These are phyloP conservation scores for Euglossa dilemma DNA, from an alignment of 1,140 invertebrate species.

Conservation along the genomic window DNA sequence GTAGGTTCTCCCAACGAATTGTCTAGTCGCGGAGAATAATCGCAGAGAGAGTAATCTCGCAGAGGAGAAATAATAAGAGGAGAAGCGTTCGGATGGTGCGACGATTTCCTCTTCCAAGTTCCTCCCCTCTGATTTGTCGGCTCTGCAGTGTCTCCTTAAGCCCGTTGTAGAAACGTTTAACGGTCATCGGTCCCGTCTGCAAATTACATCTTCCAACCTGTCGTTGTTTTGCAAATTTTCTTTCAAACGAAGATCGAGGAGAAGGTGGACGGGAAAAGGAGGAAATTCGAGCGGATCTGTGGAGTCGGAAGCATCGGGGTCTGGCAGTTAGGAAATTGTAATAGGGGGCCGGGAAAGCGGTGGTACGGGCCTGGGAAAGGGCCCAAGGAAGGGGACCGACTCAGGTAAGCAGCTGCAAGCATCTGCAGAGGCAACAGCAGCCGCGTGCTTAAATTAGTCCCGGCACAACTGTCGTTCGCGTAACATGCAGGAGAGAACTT, in stretches of 20 bases:
- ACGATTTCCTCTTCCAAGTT: slow-evolving; percentile 31
- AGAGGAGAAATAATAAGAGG: not conserved
- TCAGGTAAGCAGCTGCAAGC: slow-evolving; percentile 80
- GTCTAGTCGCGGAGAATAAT: not conserved
- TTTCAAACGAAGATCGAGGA: accelerated
- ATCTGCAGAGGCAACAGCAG: slow-evolving; percentile 74
- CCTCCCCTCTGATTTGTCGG: not conserved
- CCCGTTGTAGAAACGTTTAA: not conserved
- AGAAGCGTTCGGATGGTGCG: slow-evolving; percentile 22
- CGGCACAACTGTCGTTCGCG: slow-evolving; percentile 80
- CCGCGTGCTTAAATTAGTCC: slow-evolving; percentile 82
- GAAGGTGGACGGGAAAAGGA: not conserved
- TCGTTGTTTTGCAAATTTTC: not conserved
- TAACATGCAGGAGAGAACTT: slow-evolving; percentile 69
- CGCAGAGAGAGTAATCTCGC: too few relatives aligned
- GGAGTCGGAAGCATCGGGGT: too few relatives aligned
- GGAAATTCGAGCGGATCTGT: not conserved
- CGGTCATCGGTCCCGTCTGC: not conserved
- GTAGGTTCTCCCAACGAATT: not conserved
- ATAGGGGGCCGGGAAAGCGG: not conserved
- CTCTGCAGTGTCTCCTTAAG: not conserved
- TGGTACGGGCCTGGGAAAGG: slow-evolving; percentile 42
- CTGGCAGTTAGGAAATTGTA: not conserved
- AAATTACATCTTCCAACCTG: not conserved
- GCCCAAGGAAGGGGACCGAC: slow-evolving; percentile 53